Evolutionary conservation across 2,113 vertebrate genomes (phyloP), one percentile per base, ranked within the genome.

Genomic region (Psettodes erumei): DNA sequence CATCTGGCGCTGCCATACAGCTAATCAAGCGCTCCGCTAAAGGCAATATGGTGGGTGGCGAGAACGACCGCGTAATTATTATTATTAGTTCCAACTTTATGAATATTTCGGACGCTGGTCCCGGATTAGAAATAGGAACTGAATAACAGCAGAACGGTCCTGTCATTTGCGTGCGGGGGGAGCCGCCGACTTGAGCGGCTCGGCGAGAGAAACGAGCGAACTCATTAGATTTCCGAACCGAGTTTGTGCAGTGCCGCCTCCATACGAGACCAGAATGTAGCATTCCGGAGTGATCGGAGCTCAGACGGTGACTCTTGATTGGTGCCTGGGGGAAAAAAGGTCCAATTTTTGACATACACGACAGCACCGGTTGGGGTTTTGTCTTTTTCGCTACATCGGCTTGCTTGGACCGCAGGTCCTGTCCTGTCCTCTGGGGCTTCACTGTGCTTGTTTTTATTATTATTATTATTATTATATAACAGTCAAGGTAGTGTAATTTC

Each of bases 221-320:
- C 6, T 19, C 51, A 0, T 30, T 43, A 2, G 0, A 4, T 50
- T 38, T 37, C 5, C 13, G 10, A 37, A 35, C 33, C 1, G 43
- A 21, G 60, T 74, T 62, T 30, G n/a, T 38, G 50, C 0, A 0
- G 25, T 15, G 53, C 12, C 61, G 8, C 27, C 12, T 40, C 30
- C 35, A 28, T 1, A 27, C 2, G 40, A 58, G 61, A 37, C 61
- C 40, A 38, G 33, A 42, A 18, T 45, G 50, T 11, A 11, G 45
- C 61, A 25, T 67, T 75, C 50, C 70, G 5, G 15, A 42, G 50
- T 48, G 73, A 51, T 71, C 53, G 56, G 1, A 16, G 69, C 56
- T 47, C 56, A 32, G 1, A 4, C 3, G 32, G 72, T 53, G 55
- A 8, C 18, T 18, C 11, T 30, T n/a, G 42, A 16, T 25, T 16